These are phyloP conservation scores for Eutolmus rufibarbis DNA, from an alignment of 2,888 invertebrate species.

Conservation along the genomic window DNA sequence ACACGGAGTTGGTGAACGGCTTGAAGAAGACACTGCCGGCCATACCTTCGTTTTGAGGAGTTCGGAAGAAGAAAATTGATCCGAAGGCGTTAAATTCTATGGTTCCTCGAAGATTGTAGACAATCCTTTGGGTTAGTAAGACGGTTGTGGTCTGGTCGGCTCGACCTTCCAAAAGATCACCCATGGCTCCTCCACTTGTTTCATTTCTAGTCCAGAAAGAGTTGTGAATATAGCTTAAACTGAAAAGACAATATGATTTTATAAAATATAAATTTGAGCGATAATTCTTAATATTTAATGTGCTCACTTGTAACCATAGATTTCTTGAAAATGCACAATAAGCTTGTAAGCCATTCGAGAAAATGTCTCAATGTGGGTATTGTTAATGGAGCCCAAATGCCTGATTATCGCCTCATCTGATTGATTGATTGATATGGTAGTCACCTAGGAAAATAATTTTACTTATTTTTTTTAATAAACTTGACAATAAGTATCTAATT, in stretches of 20 bases:
- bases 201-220: constrained; percentile 21
- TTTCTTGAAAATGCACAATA: constrained; percentile 51
- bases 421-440: constrained; percentile 49
- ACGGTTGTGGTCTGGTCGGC: constrained; percentile 53
- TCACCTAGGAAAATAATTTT: constrained; percentile 39
- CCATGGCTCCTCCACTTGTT: constrained; percentile 55
- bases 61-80: constrained; percentile 67
- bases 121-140: constrained; percentile 37
- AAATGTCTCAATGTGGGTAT: constrained; percentile 53
- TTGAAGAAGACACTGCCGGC: constrained; percentile 68
- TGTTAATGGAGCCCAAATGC: constrained; percentile 51
- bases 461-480: too few relatives aligned
- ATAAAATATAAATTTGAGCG: not conserved
- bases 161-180: constrained; percentile 52
- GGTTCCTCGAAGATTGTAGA: not conserved
- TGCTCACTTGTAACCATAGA: constrained; percentile 55
- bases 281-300: not conserved
- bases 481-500: too few relatives aligned
- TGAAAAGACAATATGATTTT: not conserved
- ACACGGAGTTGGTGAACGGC: constrained; percentile 67
- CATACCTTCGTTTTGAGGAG: constrained; percentile 66
- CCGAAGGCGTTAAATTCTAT: constrained; percentile 52
- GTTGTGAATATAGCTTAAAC: not conserved
- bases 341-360: constrained; percentile 53
- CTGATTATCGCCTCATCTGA: constrained; percentile 50